These are phyloP conservation scores for Malurus elegans DNA, from an alignment of 2,113 vertebrate species.

Conservation along the genomic window DNA sequence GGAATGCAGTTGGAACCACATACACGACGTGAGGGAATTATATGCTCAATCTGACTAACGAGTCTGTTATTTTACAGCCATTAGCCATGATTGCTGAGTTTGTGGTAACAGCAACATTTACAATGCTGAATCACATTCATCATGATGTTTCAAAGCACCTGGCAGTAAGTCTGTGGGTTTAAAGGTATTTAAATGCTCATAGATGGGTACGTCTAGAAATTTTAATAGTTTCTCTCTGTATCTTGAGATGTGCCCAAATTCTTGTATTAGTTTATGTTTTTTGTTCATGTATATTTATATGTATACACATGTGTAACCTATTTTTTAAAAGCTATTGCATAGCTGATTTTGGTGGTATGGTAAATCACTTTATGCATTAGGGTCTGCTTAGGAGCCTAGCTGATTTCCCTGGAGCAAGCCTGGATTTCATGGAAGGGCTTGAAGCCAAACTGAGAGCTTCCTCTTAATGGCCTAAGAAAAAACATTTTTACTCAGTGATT, in stretches of 20 bases:
- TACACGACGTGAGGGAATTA: neutral
- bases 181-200: neutral
- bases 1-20: neutral
- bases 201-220: neutral
- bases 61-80: neutral
- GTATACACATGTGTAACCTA: fast-evolving
- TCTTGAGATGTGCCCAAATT: neutral
- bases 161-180: neutral
- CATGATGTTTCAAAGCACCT: neutral
- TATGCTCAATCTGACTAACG: neutral
- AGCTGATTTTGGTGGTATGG: neutral
- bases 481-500: neutral
- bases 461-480: neutral
- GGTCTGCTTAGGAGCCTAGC: neutral
- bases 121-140: neutral
- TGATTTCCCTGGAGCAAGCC: neutral
- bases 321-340: neutral
- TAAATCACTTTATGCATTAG: neutral
- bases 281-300: neutral
- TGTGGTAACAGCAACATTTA: neutral
- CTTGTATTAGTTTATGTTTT: neutral
- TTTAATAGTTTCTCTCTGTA: neutral
- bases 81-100: neutral
- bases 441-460: neutral
- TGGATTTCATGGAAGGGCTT: neutral